These are phyloP conservation scores for Carassius auratus DNA, from an alignment of 2,113 vertebrate species.

Conservation along the genomic window DNA sequence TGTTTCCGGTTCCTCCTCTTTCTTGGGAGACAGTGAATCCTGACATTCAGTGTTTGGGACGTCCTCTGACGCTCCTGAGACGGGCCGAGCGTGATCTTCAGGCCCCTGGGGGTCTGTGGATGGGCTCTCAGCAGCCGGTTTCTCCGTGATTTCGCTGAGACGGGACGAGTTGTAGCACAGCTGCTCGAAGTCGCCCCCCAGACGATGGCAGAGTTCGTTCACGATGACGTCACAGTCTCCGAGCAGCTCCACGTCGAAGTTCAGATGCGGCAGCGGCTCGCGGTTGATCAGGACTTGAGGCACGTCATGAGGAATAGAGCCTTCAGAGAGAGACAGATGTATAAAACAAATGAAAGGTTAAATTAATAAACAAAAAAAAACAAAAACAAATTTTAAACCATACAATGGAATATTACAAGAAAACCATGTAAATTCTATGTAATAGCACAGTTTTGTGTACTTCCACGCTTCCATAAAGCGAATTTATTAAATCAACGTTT, in stretches of 20 bases:
- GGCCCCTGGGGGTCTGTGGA: conserved; percentile 58
- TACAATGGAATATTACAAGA: too few species aligned
- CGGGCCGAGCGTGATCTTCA: conserved; percentile 40
- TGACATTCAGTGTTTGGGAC: conserved; percentile 59
- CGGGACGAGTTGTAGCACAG: conserved; percentile 88
- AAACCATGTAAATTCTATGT: too few species aligned
- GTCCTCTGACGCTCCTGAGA: not conserved
- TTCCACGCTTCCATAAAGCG: too few species aligned
- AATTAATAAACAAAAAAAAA: too few species aligned
- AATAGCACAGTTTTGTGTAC: too few species aligned
- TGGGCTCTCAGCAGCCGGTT: conserved; percentile 83
- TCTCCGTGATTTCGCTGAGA: conserved; percentile 92
- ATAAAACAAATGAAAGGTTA: not conserved
- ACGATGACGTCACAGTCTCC: conserved; percentile 98
- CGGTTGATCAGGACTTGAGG: conserved; percentile 98
- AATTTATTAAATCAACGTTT: too few species aligned
- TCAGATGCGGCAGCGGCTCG: conserved; percentile 95
- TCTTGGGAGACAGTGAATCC: conserved; percentile 38
- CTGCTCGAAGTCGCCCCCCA: conserved; percentile 89
- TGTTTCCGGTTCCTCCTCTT: not conserved
- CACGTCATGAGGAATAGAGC: conserved; percentile 97
- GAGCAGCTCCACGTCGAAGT: conserved; percentile 97
- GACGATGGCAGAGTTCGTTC: conserved; percentile 92
- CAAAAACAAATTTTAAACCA: too few species aligned
- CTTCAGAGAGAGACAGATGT: conserved; percentile 63